Evolutionary conservation across 2,113 vertebrate species (phyloP).

Genomic region (Picathartes gymnocephalus): DNA sequence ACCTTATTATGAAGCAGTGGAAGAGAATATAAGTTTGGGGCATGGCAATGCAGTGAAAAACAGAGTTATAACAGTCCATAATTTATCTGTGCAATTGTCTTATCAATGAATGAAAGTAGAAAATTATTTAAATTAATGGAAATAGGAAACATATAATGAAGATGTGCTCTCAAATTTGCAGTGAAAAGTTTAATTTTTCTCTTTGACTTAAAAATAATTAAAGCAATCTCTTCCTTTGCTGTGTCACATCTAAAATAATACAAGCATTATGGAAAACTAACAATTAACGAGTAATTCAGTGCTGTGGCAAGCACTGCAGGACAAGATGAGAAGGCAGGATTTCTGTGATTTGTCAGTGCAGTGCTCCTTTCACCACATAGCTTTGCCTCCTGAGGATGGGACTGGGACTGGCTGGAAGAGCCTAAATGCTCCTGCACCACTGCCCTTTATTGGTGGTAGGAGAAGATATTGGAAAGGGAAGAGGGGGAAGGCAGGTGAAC

Average conservation of each 20-base stretch:
- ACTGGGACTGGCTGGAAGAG: accelerated
- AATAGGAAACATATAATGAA: neutral
- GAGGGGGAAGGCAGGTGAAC: neutral
- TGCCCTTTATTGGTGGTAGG: accelerated
- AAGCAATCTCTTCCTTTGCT: neutral
- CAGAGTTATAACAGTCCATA: neutral
- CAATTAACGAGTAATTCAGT: neutral
- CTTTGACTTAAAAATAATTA: neutral
- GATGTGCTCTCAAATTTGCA: neutral
- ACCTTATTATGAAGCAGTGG: neutral
- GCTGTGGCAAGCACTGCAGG: neutral
- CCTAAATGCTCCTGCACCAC: neutral
- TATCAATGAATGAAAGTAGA: neutral
- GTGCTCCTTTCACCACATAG: neutral
- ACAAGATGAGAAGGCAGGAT: neutral
- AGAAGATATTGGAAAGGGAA: neutral
- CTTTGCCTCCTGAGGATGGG: neutral
- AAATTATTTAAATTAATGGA: neutral
- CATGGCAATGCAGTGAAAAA: neutral
- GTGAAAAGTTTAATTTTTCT: neutral
- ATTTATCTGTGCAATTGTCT: neutral
- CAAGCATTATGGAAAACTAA: neutral
- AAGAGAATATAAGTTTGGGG: accelerated
- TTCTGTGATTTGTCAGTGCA: neutral
- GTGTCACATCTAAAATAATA: neutral